Evolutionary conservation across 2,888 invertebrate genomes (phyloP), one percentile per base, ranked within the genome.

Genomic region (Aphrophora alni): DNA sequence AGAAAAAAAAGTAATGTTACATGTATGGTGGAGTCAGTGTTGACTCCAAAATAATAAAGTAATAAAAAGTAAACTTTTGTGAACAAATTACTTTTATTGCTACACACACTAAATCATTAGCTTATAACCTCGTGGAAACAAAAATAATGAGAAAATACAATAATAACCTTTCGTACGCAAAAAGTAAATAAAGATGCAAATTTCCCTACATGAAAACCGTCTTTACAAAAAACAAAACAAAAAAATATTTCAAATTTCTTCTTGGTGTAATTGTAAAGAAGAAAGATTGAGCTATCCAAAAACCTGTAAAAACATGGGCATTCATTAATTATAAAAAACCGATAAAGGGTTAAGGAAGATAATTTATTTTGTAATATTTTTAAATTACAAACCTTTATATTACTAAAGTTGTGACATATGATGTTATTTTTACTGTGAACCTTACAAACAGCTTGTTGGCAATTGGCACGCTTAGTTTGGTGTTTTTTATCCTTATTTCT

Each of bases 1-100:
- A n/a, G n/a, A n/a, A 70, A 70, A 70, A 70, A 14, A 70, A 70
- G 70, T 70, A 14, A 70, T 21, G 72, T 72, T 72, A n/a, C 72
- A 26, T 24, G 21, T 25, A 8, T 72, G 26, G 21, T 72, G 21
- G 7, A 14, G 21, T 28, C 73, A 28, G 28, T 26, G 73, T 25
- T 73, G 73, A 28, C 73, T 27, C 33, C 27, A 28, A 73, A 73
- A 28, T 73, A 33, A 33, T 33, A 33, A 70, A 14, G 27, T 26
- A 70, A 70, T 70, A 26, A 24, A n/a, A 70, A 70, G 27, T 70
- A 24, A 24, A 27, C n/a, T 27, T 70, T 26, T 10, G 26, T 27
- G 25, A 28, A 26, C 1, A 26, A 73, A 73, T 28, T 33, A 28
- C 28, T 28, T 73, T 33, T 73, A 17, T 73, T 28, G 33, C 28